phyloP scores from a whole-genome alignment of 2,888 invertebrate genomes.

The Sepioteuthis lessoniana region DNA sequence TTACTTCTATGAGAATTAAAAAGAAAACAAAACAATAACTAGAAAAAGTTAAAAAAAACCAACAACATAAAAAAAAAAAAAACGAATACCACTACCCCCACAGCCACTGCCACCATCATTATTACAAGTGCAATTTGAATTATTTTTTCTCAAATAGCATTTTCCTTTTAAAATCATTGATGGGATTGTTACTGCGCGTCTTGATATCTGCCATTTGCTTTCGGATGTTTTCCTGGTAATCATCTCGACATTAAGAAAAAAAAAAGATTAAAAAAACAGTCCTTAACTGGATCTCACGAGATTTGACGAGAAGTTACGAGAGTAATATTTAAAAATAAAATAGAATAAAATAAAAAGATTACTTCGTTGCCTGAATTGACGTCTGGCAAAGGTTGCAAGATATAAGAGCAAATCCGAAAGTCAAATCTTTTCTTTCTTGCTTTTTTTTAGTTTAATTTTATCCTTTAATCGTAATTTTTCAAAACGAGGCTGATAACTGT shows the following conservation, averaged over 20 bases:
- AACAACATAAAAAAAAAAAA: too few relatives aligned
- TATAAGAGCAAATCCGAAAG: not conserved
- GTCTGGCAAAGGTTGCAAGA: not conserved
- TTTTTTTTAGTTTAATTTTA: not conserved
- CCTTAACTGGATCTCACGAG: not conserved
- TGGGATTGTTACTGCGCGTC: not conserved
- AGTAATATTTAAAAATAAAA: not conserved
- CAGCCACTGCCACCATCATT: too few relatives aligned
- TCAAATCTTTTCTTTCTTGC: not conserved
- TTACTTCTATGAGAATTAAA: too few relatives aligned
- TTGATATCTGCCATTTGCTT: not conserved
- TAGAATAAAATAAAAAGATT: not conserved
- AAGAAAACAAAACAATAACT: too few relatives aligned
- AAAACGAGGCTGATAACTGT: not conserved
- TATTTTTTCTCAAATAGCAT: not conserved
- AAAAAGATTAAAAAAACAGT: not conserved
- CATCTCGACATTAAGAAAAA: not conserved
- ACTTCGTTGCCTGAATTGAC: not conserved
- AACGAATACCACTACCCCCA: too few relatives aligned
- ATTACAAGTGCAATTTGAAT: too few relatives aligned
- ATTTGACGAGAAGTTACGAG: not conserved
- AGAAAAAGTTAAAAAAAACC: too few relatives aligned
- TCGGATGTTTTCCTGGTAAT: not conserved
- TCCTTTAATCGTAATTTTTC: not conserved
- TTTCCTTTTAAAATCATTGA: not conserved